Percentiles rank a stretch among this genome's conserved stretches.
Evolutionary conservation across 1,140 invertebrate genomes (phyloP).

Genomic region (Octopus bimaculoides): DNA sequence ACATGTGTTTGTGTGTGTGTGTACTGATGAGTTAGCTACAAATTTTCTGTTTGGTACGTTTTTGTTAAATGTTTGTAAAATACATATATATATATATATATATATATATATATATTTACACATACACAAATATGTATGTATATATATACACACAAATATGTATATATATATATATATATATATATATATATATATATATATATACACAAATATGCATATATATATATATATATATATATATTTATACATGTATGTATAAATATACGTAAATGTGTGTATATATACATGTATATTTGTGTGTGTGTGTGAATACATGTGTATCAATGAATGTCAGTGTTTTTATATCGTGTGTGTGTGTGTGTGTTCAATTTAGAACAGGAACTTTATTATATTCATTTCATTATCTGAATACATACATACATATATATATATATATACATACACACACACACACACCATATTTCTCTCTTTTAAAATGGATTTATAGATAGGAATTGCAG

Average conservation of each 20-base stretch:
- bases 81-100: neutral
- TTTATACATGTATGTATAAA: neutral
- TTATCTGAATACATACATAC: neutral
- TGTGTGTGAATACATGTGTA: neutral
- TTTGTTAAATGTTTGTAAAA: neutral
- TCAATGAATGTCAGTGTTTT: neutral
- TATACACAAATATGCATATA: neutral
- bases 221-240: neutral
- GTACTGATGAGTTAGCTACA: too few relatives aligned
- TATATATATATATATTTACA: slow-evolving; percentile 6
- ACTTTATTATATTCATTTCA: neutral
- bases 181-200: slow-evolving; percentile 8
- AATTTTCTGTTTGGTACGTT: neutral
- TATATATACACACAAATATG: neutral
- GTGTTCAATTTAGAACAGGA: neutral
- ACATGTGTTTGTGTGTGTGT: too few relatives aligned
- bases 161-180: slow-evolving; percentile 5
- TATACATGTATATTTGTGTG: neutral
- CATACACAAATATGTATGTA: neutral
- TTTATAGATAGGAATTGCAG: too few relatives aligned
- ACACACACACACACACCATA: too few relatives aligned
- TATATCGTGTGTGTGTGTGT: neutral
- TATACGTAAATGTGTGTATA: neutral
- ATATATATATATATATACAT: neutral
- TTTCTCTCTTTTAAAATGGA: too few relatives aligned